These are phyloP conservation scores for Chesias legatella DNA, from an alignment of 2,888 invertebrate species.

Conservation along the genomic window DNA sequence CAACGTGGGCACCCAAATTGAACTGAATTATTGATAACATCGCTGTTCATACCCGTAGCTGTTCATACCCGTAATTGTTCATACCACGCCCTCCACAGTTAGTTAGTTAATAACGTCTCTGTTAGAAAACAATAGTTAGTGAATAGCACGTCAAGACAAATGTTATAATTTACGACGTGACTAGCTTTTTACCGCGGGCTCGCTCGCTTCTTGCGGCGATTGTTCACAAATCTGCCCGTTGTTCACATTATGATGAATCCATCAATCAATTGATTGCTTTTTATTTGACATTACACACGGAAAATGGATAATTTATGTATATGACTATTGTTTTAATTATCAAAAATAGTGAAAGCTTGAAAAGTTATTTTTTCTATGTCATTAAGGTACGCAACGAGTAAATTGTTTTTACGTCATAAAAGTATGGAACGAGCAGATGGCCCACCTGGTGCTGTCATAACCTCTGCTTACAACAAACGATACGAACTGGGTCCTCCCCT, in stretches of 20 bases:
- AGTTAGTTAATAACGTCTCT: slow-evolving; percentile 24
- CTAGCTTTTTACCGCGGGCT: slow-evolving; percentile 16
- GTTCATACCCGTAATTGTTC: slow-evolving; percentile 4
- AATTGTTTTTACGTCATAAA: too few relatives aligned
- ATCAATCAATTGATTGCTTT: slow-evolving; percentile 17
- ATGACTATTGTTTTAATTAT: too few relatives aligned
- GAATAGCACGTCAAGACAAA: slow-evolving; percentile 66
- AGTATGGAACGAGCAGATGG: too few relatives aligned
- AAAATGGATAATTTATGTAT: slow-evolving; percentile 19
- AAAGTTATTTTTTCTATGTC: too few relatives aligned
- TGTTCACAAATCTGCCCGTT: slow-evolving; percentile 20
- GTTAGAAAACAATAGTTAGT: slow-evolving; percentile 58
- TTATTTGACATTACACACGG: slow-evolving; percentile 21
- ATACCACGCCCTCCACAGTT: background rate
- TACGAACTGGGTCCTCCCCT: too few relatives aligned
- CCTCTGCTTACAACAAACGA: too few relatives aligned
- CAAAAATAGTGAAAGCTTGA: too few relatives aligned
- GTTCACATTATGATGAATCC: slow-evolving; percentile 9
- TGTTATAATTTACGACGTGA: slow-evolving; percentile 60
- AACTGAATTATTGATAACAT: too few relatives aligned
- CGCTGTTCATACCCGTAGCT: background rate
- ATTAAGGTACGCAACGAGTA: too few relatives aligned
- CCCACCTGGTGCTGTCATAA: too few relatives aligned
- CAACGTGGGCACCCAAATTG: too few relatives aligned
- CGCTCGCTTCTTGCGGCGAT: slow-evolving; percentile 14